Base-by-base conservation (phyloP, 2,797 vertebrate genomes). In the Hipposideros larvatus region DNA sequence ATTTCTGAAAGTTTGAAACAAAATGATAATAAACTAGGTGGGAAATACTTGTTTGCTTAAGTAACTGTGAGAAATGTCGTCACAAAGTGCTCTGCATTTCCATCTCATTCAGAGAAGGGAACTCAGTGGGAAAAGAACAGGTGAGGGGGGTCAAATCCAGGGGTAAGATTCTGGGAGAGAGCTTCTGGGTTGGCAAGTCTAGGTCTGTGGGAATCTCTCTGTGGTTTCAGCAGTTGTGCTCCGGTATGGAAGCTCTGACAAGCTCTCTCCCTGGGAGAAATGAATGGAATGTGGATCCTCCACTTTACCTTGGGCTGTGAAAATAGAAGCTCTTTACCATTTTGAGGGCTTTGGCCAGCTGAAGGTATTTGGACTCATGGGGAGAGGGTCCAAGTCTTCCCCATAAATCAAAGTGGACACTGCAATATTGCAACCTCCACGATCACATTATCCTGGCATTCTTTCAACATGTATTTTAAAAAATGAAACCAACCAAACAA, bases 281-380 rank as follows among this genome's bases (percentile, higher is more conserved):
- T 96, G 92, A 93, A 66, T 89, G 96, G 97, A 97, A 98, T 97
- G 97, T 90, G 75, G 96, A 87, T 73, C 43, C 43, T 87, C 94
- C 95, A 93, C 96, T 96, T 96, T 65, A 85, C 84, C 90, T 88
- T 53, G 31, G 34, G 26, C 90, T 95, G 84, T 93, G 94, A 97
- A 96, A 86, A 89, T 55, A 28, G 46, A 57, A 95, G 78, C 26
- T 51, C 82, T 61, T 74, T 63, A 63, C 94, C 48, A 55, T 80
- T 91, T 43, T 48, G 26, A 73, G 91, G 28, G 65, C 51, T 48
- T 91, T 34, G 21, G 16, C 18, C 43, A 41, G 43, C 11, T 43
- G 43, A 74, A 93, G 61, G 19, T 37, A 88, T 85, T 77, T 41
- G 77, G 48, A 73, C 77, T 77, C 71, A 2, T 4, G 3, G 10